These are phyloP conservation scores for Mesembrinibis cayennensis DNA, from an alignment of 2,113 vertebrate genomes.

Conservation along the genomic window DNA sequence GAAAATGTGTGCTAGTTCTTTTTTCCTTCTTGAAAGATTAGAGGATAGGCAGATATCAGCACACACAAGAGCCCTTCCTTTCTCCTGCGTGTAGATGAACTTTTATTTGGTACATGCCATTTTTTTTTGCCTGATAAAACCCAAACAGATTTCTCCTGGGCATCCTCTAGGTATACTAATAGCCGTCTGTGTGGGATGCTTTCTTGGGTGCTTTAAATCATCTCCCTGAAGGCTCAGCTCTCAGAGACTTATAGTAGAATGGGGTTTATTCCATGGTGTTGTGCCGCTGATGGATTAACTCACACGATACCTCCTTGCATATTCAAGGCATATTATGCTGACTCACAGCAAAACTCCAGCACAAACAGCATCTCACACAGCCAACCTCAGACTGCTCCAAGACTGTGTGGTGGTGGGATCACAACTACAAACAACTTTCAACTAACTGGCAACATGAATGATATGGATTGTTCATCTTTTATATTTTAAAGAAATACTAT, in stretches of 20 bases:
- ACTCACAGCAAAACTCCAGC: neutral
- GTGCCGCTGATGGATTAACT: neutral
- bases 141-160: neutral
- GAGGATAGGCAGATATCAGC: neutral
- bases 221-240: neutral
- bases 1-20: neutral
- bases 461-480: neutral
- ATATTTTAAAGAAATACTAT: neutral
- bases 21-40: neutral
- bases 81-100: neutral
- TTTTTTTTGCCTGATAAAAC: neutral
- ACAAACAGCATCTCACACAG: neutral
- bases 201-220: neutral
- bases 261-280: neutral
- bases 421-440: neutral
- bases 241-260: neutral
- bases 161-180: neutral
- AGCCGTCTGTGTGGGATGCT: neutral
- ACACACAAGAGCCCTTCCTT: neutral
- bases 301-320: neutral
- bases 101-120: neutral
- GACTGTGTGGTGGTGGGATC: neutral
- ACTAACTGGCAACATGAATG: neutral
- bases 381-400: neutral
- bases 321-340: neutral